Base-by-base conservation (phyloP, 1,140 invertebrate genomes). In the Zaprionus gabonicus region DNA sequence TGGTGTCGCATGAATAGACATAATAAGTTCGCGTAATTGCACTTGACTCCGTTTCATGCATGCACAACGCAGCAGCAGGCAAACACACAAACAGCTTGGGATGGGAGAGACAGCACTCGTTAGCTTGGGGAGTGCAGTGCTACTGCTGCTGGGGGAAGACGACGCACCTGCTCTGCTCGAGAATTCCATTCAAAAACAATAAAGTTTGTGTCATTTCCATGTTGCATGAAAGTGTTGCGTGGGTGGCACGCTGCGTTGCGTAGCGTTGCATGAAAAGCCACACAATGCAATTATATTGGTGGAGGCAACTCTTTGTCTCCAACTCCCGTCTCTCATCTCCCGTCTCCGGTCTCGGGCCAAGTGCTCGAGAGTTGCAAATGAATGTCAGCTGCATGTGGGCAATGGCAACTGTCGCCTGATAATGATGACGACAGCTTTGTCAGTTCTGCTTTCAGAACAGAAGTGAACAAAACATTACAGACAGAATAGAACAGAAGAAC, bases 131-230 rank as follows among this genome's bases (percentile, higher is more conserved):
- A 41, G 36, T 23, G 23, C 23, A 23, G 34, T n/a, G 23, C 23
- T 62, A 17, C 41, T 17, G 57, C 10, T 31, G 60, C 12, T 65
- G 6, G 10, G 36, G 41, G 41, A 17, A 34, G 20, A 56, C 9
- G 20, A 56, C 9, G 3, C 51, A 38, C 13, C 49, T 56, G 23
- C 9, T 10, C 4, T 38, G 36, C 31, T 46, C 41, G 41, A 31
- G 38, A 46, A 25, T 36, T 67, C 49, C 69, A 74, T 80, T 78
- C 64, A 57, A 65, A 80, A 78, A 80, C 78, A 80, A 80, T 80
- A 78, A 78, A 78, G 65, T 78, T 80, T 78, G 60, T 74, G 65
- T 77, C 78, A 77, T 73, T 77, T 73, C 58, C 75, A 77, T 44
- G 38, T 56, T 71, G 58, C 53, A 58, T 20, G 57, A 17, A 62